Conservation (phyloP, 2,888 invertebrate species). For the Torymus texanus region DNA sequence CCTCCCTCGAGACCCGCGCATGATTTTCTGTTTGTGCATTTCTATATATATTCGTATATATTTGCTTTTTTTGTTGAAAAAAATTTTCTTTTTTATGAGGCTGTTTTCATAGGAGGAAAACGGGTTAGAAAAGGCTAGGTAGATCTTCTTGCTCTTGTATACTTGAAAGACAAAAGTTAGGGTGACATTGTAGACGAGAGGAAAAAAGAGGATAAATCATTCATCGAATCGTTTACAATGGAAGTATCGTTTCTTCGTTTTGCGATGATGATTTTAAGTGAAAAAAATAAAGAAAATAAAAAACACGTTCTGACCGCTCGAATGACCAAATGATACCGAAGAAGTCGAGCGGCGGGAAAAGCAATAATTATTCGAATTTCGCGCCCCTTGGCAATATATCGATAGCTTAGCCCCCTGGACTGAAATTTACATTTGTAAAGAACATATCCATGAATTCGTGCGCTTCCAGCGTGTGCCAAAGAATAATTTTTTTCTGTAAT, state of each 20-base stretch:
- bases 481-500: conserved; percentile 34
- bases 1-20: conserved; percentile 57
- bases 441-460: conserved; percentile 61
- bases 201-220: too few species aligned
- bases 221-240: too few species aligned
- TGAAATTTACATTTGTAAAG: conserved; percentile 46
- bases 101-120: conserved; percentile 4
- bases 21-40: conserved; percentile 36
- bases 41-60: conserved; percentile 37
- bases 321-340: conserved; percentile 35
- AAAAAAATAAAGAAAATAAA: neutral
- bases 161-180: too few species aligned
- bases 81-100: neutral
- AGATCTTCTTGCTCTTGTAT: too few species aligned
- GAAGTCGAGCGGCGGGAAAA: conserved; percentile 41
- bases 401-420: conserved; percentile 32
- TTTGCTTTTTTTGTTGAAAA: neutral
- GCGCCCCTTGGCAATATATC: neutral
- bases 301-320: conserved; percentile 24
- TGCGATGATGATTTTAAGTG: too few species aligned
- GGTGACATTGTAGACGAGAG: too few species aligned
- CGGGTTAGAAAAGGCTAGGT: neutral
- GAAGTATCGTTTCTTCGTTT: too few species aligned
- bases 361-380: conserved; percentile 43
- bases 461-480: conserved; percentile 65